These are phyloP conservation scores for Vicugna pacos DNA, from an alignment of 2,113 vertebrate species.

Conservation along the genomic window DNA sequence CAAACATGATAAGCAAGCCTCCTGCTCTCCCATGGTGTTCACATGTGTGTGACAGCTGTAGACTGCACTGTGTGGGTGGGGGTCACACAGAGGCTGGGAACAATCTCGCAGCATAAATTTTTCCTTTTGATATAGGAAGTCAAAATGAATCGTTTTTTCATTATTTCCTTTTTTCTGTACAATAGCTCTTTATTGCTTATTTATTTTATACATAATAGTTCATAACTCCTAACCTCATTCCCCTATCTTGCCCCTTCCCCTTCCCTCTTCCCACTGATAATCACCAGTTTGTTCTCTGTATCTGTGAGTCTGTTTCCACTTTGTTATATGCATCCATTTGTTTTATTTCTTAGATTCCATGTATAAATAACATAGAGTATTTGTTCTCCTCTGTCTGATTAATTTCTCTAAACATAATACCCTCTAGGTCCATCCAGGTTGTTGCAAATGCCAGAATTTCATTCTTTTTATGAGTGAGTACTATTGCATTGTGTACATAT, in stretches of 20 bases:
- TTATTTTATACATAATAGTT: neutral
- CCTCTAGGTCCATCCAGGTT: neutral
- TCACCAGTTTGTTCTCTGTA: neutral
- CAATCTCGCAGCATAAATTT: neutral
- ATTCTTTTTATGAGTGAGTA: too few species aligned
- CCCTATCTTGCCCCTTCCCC: neutral
- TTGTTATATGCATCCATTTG: neutral
- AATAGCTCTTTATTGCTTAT: neutral
- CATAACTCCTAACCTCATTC: neutral
- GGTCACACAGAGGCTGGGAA: neutral
- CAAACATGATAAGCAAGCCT: conserved; percentile 38
- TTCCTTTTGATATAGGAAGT: conserved; percentile 29
- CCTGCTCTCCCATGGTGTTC: conserved; percentile 36
- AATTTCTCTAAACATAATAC: too few species aligned
- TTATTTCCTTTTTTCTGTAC: conserved; percentile 24
- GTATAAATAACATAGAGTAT: neutral
- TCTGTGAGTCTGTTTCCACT: neutral
- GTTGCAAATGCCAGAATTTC: neutral
- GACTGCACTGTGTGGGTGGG: neutral
- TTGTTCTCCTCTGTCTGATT: neutral
- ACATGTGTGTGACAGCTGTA: neutral
- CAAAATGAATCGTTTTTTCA: conserved; percentile 47
- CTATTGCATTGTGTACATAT: too few species aligned
- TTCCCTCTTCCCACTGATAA: neutral
- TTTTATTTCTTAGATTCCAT: neutral